phyloP scores from a whole-genome alignment of 35 echinoderm and acorn worm genomes.

The Anneissia japonica region DNA sequence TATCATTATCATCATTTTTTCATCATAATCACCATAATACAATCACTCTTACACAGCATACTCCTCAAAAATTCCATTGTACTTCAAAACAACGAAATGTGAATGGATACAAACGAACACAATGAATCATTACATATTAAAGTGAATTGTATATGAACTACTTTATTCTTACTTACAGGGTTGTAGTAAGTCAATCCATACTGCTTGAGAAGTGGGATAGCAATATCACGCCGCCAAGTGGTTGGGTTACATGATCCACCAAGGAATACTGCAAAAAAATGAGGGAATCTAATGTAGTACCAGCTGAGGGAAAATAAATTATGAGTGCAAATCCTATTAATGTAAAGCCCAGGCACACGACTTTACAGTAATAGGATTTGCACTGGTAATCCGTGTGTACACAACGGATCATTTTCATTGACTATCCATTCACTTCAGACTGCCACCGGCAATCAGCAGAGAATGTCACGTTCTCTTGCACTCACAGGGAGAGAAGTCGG shows the following conservation, averaged over 20 bases:
- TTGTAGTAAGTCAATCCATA: conserved; percentile 88
- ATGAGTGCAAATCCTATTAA: no score
- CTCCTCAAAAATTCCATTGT: background rate
- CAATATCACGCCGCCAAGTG: conserved; percentile 90
- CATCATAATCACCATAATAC: background rate
- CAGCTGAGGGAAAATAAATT: no score
- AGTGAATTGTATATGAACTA: background rate
- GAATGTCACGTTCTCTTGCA: no score
- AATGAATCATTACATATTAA: background rate
- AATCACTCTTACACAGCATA: background rate
- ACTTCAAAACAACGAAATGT: background rate
- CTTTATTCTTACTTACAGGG: conserved; percentile 94
- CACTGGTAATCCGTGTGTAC: no score
- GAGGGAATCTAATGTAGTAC: no score
- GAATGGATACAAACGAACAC: background rate
- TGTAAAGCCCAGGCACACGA: no score
- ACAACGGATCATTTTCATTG: no score
- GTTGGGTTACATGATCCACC: conserved; percentile 98
- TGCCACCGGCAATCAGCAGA: no score
- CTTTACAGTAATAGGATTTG: no score
- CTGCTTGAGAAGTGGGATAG: conserved; percentile 81
- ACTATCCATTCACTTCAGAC: no score
- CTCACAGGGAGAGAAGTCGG: no score
- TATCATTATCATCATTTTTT: background rate
- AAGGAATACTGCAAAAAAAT: conserved; percentile 62